Conservation (phyloP, 2,888 invertebrate genomes). For the Temnothorax rugatulus region DNA sequence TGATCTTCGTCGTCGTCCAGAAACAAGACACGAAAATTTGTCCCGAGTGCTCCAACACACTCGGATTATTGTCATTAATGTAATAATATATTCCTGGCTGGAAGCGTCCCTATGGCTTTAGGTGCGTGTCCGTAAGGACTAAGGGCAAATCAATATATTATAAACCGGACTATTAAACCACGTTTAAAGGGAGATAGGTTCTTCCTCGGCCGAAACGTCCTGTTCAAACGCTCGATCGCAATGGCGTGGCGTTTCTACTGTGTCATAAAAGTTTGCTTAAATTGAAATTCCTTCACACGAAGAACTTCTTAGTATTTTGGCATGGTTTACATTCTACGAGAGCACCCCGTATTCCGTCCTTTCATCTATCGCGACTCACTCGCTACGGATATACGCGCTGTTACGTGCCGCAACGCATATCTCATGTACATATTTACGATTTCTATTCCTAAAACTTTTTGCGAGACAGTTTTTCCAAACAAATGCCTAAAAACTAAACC, state of each 20-base stretch:
- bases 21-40: conserved; percentile 61
- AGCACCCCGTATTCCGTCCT: neutral
- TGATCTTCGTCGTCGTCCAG: conserved; percentile 56
- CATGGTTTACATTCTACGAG: conserved; percentile 25
- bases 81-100: neutral
- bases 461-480: too few species aligned
- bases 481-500: too few species aligned
- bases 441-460: too few species aligned
- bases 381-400: neutral
- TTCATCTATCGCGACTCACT: neutral
- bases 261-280: conserved; percentile 36
- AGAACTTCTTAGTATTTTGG: conserved; percentile 2
- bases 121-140: conserved; percentile 14
- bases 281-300: conserved; percentile 60
- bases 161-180: conserved; percentile 75
- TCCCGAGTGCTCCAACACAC: conserved; percentile 13
- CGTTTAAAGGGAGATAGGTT: conserved; percentile 75
- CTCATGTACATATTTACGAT: too few species aligned
- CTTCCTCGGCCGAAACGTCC: conserved; percentile 5
- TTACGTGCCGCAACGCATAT: too few species aligned
- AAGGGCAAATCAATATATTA: conserved; percentile 74
- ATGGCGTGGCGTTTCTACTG: conserved; percentile 7
- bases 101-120: neutral
- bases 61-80: conserved; percentile 14
- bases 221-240: neutral